Conservation (phyloP, 53 echinoderm and acorn worm genomes). For the Zoroaster sp. region DNA sequence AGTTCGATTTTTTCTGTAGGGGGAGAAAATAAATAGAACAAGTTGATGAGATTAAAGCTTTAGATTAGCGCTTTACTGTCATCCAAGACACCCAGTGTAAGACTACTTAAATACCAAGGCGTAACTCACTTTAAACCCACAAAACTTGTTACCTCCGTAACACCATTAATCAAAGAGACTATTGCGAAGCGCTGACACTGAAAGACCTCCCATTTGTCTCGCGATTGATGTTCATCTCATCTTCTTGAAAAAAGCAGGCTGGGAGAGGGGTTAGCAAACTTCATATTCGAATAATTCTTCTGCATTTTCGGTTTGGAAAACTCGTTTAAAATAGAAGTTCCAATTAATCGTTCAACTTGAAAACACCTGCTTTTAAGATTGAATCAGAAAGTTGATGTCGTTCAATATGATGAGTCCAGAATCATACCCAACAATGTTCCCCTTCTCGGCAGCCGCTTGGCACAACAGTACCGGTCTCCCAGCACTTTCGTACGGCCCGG, state of each 20-base stretch:
- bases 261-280: neutral
- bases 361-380: no score
- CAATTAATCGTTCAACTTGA: no score
- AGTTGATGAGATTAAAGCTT: constrained; percentile 41
- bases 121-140: constrained; percentile 1
- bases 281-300: neutral
- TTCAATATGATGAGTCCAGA: constrained; percentile 14
- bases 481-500: neutral
- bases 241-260: neutral
- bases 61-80: constrained; percentile 26
- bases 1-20: constrained; percentile 32
- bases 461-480: neutral
- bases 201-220: no score
- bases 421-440: neutral
- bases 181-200: neutral
- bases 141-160: neutral
- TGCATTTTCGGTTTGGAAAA: neutral
- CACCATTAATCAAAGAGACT: neutral
- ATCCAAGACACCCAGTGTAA: constrained; percentile 7
- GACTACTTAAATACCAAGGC: constrained; percentile 40
- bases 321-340: no score
- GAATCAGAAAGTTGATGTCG: no score
- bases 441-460: constrained; percentile 13
- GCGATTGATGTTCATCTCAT: neutral
- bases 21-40: constrained; percentile 23